Conservation (phyloP, 2,113 vertebrate species). For the Elephantulus edwardii region DNA sequence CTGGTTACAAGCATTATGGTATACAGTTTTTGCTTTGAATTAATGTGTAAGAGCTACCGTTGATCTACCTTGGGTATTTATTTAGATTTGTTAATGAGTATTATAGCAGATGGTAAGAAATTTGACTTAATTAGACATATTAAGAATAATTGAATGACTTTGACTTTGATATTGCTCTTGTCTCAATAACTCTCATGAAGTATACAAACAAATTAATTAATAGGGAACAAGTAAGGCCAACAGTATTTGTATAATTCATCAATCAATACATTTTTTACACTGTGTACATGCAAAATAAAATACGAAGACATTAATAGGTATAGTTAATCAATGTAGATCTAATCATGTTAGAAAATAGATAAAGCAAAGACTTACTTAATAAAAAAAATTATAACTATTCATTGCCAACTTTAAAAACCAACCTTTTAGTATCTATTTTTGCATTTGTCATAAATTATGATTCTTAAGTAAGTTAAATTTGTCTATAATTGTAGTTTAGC, state of each 20-base stretch:
- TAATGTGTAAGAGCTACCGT: slow-evolving; percentile 45
- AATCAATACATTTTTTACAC: neutral
- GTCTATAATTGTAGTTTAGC: neutral
- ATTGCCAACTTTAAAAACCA: neutral
- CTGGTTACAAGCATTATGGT: slow-evolving; percentile 44
- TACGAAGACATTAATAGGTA: neutral
- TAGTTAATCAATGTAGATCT: neutral
- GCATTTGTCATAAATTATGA: neutral
- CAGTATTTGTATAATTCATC: neutral
- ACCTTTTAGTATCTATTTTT: neutral
- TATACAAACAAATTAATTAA: slow-evolving; percentile 49
- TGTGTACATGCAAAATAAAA: neutral
- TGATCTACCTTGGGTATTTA: slow-evolving; percentile 45
- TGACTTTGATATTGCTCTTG: slow-evolving; percentile 59
- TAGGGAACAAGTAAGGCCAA: neutral
- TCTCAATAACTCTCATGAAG: neutral
- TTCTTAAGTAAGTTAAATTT: neutral
- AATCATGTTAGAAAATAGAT: neutral
- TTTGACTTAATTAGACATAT: slow-evolving; percentile 66
- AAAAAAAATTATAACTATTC: neutral
- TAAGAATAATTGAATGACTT: slow-evolving; percentile 71
- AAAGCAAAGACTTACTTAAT: neutral
- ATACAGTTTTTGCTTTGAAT: slow-evolving; percentile 60
- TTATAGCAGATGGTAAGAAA: slow-evolving; percentile 71
- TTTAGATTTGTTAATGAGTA: slow-evolving; percentile 74